Evolutionary conservation across 2,113 vertebrate genomes (phyloP).

Genomic region (Pica pica): DNA sequence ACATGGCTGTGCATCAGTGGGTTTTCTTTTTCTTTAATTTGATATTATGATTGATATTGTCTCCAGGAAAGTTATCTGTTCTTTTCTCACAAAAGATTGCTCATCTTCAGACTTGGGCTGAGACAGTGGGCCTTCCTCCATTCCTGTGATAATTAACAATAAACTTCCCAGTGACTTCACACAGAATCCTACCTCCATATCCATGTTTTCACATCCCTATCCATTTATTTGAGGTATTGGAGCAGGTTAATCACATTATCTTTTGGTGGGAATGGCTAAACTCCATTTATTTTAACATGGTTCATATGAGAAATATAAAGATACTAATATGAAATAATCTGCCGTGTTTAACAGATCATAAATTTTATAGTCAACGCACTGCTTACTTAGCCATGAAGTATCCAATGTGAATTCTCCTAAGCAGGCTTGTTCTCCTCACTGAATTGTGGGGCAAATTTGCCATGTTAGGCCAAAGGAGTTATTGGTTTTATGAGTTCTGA

Average conservation of each 20-base stretch:
- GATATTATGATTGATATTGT: neutral
- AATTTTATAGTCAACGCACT: neutral
- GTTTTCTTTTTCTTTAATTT: neutral
- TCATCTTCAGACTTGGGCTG: neutral
- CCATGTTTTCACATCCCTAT: neutral
- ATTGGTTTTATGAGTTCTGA: neutral
- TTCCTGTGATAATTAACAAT: neutral
- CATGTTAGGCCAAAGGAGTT: neutral
- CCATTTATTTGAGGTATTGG: neutral
- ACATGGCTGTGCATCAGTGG: neutral
- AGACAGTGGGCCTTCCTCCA: neutral
- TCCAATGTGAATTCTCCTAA: neutral
- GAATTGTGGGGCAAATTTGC: neutral
- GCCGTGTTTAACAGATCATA: slow-evolving; percentile 1
- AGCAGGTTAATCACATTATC: neutral
- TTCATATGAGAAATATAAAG: neutral
- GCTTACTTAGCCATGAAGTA: neutral
- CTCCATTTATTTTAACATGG: neutral
- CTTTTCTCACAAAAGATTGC: neutral
- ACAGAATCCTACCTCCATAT: neutral
- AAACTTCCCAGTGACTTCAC: neutral
- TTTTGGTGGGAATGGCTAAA: neutral
- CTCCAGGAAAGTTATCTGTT: neutral
- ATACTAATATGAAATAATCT: neutral
- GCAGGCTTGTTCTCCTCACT: neutral